Base-by-base conservation (phyloP, 2,888 invertebrate species). In the Stenolophus ochropezus region DNA sequence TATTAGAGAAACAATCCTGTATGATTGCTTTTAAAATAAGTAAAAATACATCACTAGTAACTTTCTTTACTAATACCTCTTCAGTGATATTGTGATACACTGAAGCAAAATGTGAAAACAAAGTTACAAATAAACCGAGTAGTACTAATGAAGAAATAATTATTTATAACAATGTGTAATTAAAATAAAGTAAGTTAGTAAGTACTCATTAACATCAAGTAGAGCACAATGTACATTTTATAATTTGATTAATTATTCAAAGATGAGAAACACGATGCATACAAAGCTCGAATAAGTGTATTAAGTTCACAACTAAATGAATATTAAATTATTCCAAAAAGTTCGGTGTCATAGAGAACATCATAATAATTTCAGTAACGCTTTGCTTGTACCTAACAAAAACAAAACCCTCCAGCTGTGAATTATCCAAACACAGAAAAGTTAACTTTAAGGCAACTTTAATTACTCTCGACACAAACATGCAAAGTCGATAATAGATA, bases 271-370 rank as follows among this genome's bases (percentile, higher is more conserved):
- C 25, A 61, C 61, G 61, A 23, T 61, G 61, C 61, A 61, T 61
- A 61, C 61, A 61, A 21, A 61, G 61, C n/a, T 14, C 14, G 61
- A 61, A 61, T 61, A 25, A 61, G 61, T 61, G 14, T 61, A 21
- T 61, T 61, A 61, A 61, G 23, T 61, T 61, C 23, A 61, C 61
- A 27, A 23, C 61, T 61, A 61, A 23, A 61, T 61, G 25, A 61
- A 61, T 61, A 61, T 61, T 61, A 61, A 61, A 61, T 61, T 61
- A 61, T 61, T 61, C 61, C 61, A 61, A 61, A 61, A 61, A 61
- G 61, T 61, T 61, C 14, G 4, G 25, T 61, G 61, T 61, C 61
- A 61, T 61, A 61, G 61, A 61, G 25, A 61, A 61, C 25, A 61
- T 61, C 25, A 61, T 61, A 61, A 61, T 61, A 61, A 61, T 61